These are phyloP conservation scores for Tangara arthus DNA, from an alignment of 2,797 vertebrate species.

Conservation along the genomic window DNA sequence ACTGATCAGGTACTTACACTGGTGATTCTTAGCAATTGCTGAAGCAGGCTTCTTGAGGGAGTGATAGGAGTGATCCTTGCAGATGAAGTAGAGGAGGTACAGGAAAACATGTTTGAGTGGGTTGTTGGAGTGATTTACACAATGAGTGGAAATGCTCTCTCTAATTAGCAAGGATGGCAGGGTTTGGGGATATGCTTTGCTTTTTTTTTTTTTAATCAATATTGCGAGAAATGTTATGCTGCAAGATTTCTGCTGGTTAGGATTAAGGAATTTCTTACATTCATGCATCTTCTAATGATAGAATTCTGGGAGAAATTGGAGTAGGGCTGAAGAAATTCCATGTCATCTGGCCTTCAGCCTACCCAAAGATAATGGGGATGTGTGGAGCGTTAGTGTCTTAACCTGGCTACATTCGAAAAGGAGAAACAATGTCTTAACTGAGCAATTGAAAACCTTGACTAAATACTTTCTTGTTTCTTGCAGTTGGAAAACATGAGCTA, in stretches of 20 bases:
- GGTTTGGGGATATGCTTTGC: not conserved
- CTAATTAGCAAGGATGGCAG: not conserved
- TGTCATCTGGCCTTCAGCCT: not conserved
- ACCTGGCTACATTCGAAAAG: not conserved
- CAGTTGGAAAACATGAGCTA: slow-evolving; percentile 96
- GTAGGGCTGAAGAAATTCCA: not conserved
- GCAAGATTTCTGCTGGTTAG: not conserved
- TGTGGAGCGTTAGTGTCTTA: not conserved
- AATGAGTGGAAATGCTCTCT: not conserved
- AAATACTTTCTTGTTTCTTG: not conserved
- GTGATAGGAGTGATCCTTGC: not conserved
- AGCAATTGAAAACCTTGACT: not conserved
- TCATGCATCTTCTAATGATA: not conserved
- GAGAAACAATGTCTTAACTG: not conserved
- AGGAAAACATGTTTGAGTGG: not conserved
- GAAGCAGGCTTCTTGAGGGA: not conserved
- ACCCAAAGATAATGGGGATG: not conserved
- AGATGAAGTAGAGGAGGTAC: not conserved
- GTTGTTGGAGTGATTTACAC: not conserved
- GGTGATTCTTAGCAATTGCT: not conserved
- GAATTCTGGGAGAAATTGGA: not conserved
- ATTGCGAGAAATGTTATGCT: not conserved
- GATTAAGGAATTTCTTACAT: not conserved
- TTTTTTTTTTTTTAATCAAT: not conserved
- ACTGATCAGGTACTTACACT: not conserved